Evolutionary conservation across 2,888 invertebrate species (phyloP).

Genomic region (Baronia brevicornis): DNA sequence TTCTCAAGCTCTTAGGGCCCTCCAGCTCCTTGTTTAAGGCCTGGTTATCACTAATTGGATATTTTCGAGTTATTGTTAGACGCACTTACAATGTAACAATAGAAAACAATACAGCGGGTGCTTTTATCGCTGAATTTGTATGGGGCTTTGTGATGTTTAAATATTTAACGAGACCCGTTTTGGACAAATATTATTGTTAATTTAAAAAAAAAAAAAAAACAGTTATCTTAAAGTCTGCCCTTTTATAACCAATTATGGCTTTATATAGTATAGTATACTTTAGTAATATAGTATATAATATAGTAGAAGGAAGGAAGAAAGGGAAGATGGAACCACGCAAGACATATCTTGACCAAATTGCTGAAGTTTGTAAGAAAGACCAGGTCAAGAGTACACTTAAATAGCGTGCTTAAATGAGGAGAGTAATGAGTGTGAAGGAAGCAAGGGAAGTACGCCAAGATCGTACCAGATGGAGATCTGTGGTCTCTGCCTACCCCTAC

Average conservation of each 20-base stretch:
- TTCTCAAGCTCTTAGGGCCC: conserved; percentile 58
- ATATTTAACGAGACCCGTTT: conserved; percentile 12
- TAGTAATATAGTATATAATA: no score
- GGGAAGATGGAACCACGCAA: no score
- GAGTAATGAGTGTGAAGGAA: no score
- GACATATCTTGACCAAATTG: no score
- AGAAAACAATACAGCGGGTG: conserved; percentile 25
- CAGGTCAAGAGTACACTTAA: no score
- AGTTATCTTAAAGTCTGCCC: background rate
- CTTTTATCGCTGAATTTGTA: conserved; percentile 24
- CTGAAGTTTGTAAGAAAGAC: no score
- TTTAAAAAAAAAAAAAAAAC: background rate
- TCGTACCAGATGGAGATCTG: no score
- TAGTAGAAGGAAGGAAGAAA: no score
- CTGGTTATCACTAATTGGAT: conserved; percentile 50
- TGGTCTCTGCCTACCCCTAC: no score
- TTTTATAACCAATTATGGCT: background rate
- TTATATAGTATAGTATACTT: background rate
- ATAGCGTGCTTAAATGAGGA: no score
- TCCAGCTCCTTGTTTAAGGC: conserved; percentile 52
- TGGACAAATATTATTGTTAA: background rate
- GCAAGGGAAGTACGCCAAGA: no score
- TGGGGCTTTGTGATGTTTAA: conserved; percentile 23
- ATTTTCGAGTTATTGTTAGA: conserved; percentile 41
- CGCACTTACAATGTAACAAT: conserved; percentile 31